phyloP scores from a whole-genome alignment of 1,140 invertebrate genomes.

The Drosophila prosaltans region DNA sequence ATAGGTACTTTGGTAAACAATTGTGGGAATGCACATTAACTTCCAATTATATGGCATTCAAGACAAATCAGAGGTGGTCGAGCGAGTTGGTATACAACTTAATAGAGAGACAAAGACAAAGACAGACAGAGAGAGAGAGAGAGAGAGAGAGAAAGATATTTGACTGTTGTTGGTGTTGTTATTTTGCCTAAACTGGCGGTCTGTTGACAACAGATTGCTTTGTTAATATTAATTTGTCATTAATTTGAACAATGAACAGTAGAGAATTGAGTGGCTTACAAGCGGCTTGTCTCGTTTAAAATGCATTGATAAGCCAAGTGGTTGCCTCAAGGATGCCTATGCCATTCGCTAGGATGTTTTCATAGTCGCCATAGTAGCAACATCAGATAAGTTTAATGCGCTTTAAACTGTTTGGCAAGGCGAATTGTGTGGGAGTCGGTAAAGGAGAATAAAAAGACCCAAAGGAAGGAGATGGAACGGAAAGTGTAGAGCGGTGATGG shows the following conservation, averaged over 20 bases:
- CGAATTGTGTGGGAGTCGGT: constrained; percentile 19
- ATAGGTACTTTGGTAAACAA: constrained; percentile 63
- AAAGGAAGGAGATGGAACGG: constrained; percentile 5
- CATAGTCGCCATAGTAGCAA: constrained; percentile 21
- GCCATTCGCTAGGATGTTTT: constrained; percentile 35
- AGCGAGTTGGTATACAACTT: constrained; percentile 5
- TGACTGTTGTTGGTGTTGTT: constrained; percentile 8
- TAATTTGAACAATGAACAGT: constrained; percentile 54
- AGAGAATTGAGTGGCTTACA: constrained; percentile 46
- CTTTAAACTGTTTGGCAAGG: constrained; percentile 76
- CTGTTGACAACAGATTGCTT: constrained; percentile 62
- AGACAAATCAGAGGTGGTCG: constrained; percentile 53
- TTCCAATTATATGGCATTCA: constrained; percentile 78
- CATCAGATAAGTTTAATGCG: constrained; percentile 78
- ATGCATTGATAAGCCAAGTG: constrained; percentile 79
- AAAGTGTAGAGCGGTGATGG: constrained; percentile 1
- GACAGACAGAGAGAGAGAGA: no score
- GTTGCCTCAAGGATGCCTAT: constrained; percentile 33
- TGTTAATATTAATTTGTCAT: constrained; percentile 81
- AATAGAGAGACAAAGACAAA: background rate
- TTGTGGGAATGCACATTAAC: constrained; percentile 68
- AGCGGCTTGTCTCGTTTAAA: constrained; percentile 67
- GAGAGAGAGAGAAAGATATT: constrained; percentile 6
- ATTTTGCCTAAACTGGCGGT: constrained; percentile 27
- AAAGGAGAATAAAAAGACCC: background rate